Conservation (phyloP, 2,888 invertebrate genomes). For the Parelbella ahira region DNA sequence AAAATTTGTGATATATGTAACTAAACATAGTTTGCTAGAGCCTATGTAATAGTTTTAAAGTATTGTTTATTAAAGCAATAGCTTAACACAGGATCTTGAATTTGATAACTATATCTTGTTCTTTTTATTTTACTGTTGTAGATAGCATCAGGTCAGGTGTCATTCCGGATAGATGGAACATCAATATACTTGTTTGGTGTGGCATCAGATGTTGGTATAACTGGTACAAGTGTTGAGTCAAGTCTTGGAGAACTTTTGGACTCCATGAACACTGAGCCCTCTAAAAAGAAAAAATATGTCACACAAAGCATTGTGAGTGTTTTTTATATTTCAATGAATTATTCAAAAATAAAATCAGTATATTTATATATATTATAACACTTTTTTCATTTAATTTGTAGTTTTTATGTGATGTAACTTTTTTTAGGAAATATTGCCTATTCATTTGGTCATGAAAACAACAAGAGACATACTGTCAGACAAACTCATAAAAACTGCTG, state of each 20-base stretch:
- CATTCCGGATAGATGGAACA: constrained; percentile 84
- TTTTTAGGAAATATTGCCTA: constrained; percentile 81
- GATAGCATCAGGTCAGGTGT: constrained; percentile 86
- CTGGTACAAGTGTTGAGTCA: constrained; percentile 74
- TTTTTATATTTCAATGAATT: neutral
- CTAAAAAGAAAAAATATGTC: constrained; percentile 62
- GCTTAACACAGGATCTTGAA: no score
- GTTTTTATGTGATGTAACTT: no score
- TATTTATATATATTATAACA: neutral
- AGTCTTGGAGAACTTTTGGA: constrained; percentile 76
- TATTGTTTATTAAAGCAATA: no score
- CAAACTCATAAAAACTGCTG: constrained; percentile 74
- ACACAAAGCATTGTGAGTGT: constrained; percentile 57
- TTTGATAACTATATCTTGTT: no score
- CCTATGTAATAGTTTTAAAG: no score
- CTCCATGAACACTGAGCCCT: constrained; percentile 62
- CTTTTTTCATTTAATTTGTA: no score
- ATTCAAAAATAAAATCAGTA: no score
- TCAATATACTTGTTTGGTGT: constrained; percentile 84
- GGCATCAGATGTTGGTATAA: constrained; percentile 78
- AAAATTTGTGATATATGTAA: no score
- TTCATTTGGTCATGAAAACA: constrained; percentile 82
- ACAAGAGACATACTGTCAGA: constrained; percentile 80
- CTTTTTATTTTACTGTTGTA: constrained; percentile 37
- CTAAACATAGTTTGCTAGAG: no score